phyloP scores from a whole-genome alignment of 53 echinoderm and acorn worm species.

The Paracentrotus lividus region DNA sequence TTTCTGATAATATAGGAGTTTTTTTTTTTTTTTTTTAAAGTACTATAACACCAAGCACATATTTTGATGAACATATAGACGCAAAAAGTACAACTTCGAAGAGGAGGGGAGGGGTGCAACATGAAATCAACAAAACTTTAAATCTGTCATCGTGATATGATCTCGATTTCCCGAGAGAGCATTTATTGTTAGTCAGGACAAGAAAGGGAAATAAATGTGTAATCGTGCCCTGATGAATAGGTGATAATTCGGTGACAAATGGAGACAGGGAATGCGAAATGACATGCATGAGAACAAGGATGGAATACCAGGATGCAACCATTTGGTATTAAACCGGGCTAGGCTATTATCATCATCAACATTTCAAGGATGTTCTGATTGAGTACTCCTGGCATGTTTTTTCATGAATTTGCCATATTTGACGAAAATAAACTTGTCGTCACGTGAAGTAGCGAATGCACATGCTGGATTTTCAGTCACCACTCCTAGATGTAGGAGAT shows the following conservation, averaged over 20 bases:
- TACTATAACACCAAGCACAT: too few relatives aligned
- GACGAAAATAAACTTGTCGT: not conserved
- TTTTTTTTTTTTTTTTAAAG: too few relatives aligned
- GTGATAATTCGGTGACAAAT: slow-evolving; percentile 50
- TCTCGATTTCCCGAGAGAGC: slow-evolving; percentile 48
- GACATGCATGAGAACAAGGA: not conserved
- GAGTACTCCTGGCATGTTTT: slow-evolving; percentile 8
- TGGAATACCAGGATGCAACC: slow-evolving; percentile 6
- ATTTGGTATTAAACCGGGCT: not conserved
- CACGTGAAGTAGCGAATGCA: not conserved
- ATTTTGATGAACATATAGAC: too few relatives aligned
- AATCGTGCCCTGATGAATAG: slow-evolving; percentile 37
- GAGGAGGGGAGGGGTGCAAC: not conserved
- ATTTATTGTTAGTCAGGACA: not conserved
- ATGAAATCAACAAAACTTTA: slow-evolving; percentile 37
- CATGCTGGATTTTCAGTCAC: not conserved
- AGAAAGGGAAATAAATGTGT: not conserved
- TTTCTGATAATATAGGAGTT: too few relatives aligned
- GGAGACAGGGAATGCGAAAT: not conserved
- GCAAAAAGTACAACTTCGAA: not conserved
- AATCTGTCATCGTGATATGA: slow-evolving; percentile 28
- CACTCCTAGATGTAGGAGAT: not conserved
- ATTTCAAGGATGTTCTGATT: not conserved
- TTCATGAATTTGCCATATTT: not conserved
- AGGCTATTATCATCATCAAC: slow-evolving; percentile 22